Base-by-base conservation (phyloP, 1,140 invertebrate species). In the Procambarus virginalis region DNA sequence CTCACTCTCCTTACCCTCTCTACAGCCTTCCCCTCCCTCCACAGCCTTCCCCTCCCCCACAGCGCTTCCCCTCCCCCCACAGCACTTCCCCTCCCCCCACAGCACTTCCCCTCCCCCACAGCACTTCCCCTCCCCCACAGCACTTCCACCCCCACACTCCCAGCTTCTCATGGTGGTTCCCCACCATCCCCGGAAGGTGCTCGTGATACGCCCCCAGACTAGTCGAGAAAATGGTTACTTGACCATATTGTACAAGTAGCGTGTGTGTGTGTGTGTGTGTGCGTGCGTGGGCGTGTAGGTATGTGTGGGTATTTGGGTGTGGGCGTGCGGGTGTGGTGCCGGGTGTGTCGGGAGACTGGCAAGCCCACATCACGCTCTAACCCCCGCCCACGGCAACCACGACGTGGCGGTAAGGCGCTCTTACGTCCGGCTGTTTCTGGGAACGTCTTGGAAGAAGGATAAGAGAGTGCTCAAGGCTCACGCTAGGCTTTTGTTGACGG, bases 221-320 rank as follows among this genome's bases (percentile, higher is more conserved):
- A 34, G 8, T 34, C 68, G 68, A 34, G 68, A 73, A 73, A 73
- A 73, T 20, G 68, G n/a, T 34, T 22, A 20, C 6, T 73, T 6
- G 68, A 8, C 68, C 68, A 73, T 73, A 73, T 73, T 73, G 68
- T 22, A 73, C 68, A 34, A 73, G 68, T 73, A 34, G 68, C 68
- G 68, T 70, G 68, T 70, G 68, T 70, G 68, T n/a, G 68, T 12
- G 68, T 34, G 68, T 70, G 68, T 12, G 68, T 8, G 68, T 70
- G n/a, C 0, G 68, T 34, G 20, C 34, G 68, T 12, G 10, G 0
- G 20, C 34, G 68, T 12, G 68, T 34, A n/a, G 45, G 68, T 17
- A 2, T 70, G 68, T 70, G 68, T 22, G 68, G 2, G 68, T 34
- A 22, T 73, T 4, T 10, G 64, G 34, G 34, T 34, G 34, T 34